phyloP scores from a whole-genome alignment of 2,888 invertebrate genomes.

The Teinopalpus imperialis region DNA sequence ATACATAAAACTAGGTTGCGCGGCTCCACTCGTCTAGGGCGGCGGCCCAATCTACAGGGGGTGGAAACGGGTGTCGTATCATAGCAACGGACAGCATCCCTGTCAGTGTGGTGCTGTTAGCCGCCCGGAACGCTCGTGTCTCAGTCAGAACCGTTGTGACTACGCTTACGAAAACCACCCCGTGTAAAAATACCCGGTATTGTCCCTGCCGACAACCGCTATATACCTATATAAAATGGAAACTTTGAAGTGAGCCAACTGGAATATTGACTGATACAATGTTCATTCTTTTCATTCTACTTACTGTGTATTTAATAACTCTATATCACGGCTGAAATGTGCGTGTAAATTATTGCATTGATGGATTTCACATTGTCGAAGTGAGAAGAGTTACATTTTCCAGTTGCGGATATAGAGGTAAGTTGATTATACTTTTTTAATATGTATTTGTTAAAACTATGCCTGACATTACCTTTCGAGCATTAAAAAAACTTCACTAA shows the following conservation, averaged over 20 bases:
- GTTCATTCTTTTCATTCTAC: conserved; percentile 71
- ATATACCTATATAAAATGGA: conserved; percentile 27
- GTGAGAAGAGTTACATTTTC: conserved; percentile 41
- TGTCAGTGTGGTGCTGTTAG: conserved; percentile 63
- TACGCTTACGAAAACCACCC: conserved; percentile 31
- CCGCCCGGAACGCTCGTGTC: conserved; percentile 55
- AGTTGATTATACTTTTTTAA: no score
- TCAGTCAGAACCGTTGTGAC: conserved; percentile 31
- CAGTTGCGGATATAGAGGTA: conserved; percentile 32
- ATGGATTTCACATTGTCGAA: conserved; percentile 54
- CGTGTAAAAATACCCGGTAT: conserved; percentile 22
- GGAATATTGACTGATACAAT: conserved; percentile 41
- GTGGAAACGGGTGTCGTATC: conserved; percentile 67
- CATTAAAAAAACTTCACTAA: no score
- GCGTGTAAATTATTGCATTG: conserved; percentile 39
- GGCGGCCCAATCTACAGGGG: conserved; percentile 59
- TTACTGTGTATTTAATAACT: conserved; percentile 75
- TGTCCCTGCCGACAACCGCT: conserved; percentile 12
- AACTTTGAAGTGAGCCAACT: conserved; percentile 33
- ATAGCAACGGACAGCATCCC: conserved; percentile 79
- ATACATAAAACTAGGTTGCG: conserved; percentile 77
- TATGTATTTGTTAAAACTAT: no score
- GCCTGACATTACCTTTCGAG: no score
- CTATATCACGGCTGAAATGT: conserved; percentile 64
- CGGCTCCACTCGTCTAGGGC: conserved; percentile 64